Evolutionary conservation across 2,113 vertebrate species (phyloP), one percentile per base, ranked within the genome.

Genomic region (Neolamprologus variostigma): DNA sequence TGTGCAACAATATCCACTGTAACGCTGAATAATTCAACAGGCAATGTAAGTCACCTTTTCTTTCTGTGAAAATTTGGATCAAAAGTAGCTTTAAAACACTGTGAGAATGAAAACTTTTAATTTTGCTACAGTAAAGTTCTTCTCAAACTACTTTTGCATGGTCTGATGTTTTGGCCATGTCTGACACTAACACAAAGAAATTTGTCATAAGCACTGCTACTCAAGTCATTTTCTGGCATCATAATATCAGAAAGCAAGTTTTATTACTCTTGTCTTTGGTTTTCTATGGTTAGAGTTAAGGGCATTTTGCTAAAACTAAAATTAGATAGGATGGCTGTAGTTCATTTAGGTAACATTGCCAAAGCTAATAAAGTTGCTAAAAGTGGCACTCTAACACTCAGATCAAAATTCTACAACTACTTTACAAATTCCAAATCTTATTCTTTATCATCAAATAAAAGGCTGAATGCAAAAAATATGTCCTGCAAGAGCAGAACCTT

Each of bases 1-100:
- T 86, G 76, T 87, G 59, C 76, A 89, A 89, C 93, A 90, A 90
- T 81, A 89, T 90, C 79, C 53, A 61, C 51, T 40, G 9, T 55
- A 40, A 63, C 12, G 8, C 73, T 53, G 4, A 87, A 89, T 85
- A 90, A 89, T 86, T 88, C 47, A 51, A 10, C 50, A 50, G 7
- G 68, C 14, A 76, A 86, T 19, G 71, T 57, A 90, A 82, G 86
- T 42, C 3, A 45, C 35, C 17, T 19, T 21, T 89, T 71, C 45
- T 54, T 19, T 19, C 71, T 81, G 80, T 37, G n/a, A 82, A 86
- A 83, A 87, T 76, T 76, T 82, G 35, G 17, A 51, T 78, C 0
- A 78, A 78, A 78, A 2, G 45, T 50, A 31, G 71, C 45, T 78
- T 51, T 12, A 31, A 6, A 23, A 80, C 33, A 33, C 13, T 31